phyloP scores from a whole-genome alignment of 2,113 vertebrate species.

The Rafetus swinhoei region DNA sequence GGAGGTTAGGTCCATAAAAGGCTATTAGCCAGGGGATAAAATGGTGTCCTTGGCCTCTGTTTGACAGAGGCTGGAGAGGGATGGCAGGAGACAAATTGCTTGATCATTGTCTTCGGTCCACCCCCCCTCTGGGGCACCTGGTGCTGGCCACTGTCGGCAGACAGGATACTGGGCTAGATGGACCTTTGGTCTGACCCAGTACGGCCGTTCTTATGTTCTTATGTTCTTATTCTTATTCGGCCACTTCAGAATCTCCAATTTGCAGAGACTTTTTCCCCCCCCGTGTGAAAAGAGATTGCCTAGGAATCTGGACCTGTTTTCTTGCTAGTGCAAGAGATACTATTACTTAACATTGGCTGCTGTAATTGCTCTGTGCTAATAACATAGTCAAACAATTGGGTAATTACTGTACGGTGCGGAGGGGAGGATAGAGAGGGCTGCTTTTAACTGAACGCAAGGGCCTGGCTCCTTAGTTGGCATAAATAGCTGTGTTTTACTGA shows the following conservation, averaged over 20 bases:
- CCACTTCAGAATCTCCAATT: not conserved
- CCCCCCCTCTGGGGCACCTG: too few relatives aligned
- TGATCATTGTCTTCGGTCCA: too few relatives aligned
- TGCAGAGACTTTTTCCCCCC: not conserved
- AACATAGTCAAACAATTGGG: not conserved
- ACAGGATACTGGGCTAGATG: too few relatives aligned
- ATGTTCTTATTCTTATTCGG: too few relatives aligned
- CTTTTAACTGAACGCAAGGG: not conserved
- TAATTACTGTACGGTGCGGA: not conserved
- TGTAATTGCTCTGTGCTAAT: constrained; percentile 10
- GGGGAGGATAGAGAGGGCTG: not conserved
- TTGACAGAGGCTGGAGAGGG: too few relatives aligned
- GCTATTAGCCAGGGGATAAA: too few relatives aligned
- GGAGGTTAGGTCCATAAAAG: too few relatives aligned
- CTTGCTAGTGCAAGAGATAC: not conserved
- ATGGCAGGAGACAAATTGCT: too few relatives aligned
- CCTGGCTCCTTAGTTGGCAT: not conserved
- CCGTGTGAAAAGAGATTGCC: not conserved
- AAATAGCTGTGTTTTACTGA: not conserved
- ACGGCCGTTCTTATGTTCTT: too few relatives aligned
- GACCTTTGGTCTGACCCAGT: too few relatives aligned
- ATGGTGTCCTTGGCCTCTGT: too few relatives aligned
- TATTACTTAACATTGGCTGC: constrained; percentile 14
- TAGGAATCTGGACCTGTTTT: not conserved
- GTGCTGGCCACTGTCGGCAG: too few relatives aligned